Evolutionary conservation across 2,797 vertebrate genomes (phyloP).

Genomic region (Sebastes paucispinis): DNA sequence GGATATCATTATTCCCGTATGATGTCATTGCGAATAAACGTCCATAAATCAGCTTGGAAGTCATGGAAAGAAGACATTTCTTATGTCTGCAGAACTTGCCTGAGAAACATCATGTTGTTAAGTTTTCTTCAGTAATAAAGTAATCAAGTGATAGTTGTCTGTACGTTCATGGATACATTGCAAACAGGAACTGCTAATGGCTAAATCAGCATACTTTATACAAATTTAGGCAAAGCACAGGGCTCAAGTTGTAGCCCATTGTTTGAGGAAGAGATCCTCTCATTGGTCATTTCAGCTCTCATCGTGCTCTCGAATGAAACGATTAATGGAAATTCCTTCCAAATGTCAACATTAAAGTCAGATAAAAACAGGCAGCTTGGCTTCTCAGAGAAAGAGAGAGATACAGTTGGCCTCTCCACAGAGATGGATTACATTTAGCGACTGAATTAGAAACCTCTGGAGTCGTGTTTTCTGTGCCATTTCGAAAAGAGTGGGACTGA

Average conservation of each 20-base stretch:
- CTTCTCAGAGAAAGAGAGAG: slow-evolving; percentile 9
- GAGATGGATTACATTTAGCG: slow-evolving; percentile 27
- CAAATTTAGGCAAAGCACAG: not conserved
- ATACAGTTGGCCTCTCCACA: slow-evolving; percentile 3
- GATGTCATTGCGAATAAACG: not conserved
- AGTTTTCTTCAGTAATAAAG: not conserved
- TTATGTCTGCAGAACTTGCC: not conserved
- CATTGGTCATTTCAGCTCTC: not conserved
- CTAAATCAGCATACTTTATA: not conserved
- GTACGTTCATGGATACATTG: not conserved
- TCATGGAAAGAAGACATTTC: not conserved
- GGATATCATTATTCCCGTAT: not conserved
- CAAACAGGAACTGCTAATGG: not conserved
- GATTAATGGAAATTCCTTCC: not conserved
- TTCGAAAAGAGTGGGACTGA: slow-evolving; percentile 19
- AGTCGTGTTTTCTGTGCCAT: slow-evolving; percentile 10
- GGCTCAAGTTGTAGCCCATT: not conserved
- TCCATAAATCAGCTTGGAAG: not conserved
- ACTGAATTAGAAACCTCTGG: slow-evolving; percentile 26
- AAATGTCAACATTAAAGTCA: slow-evolving; percentile 15
- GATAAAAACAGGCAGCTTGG: slow-evolving; percentile 13
- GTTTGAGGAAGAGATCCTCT: not conserved
- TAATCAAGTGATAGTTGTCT: not conserved
- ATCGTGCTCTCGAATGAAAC: slow-evolving; percentile 4
- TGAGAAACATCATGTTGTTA: not conserved